Base-by-base conservation (phyloP, 2,113 vertebrate species). In the Nasalis larvatus region DNA sequence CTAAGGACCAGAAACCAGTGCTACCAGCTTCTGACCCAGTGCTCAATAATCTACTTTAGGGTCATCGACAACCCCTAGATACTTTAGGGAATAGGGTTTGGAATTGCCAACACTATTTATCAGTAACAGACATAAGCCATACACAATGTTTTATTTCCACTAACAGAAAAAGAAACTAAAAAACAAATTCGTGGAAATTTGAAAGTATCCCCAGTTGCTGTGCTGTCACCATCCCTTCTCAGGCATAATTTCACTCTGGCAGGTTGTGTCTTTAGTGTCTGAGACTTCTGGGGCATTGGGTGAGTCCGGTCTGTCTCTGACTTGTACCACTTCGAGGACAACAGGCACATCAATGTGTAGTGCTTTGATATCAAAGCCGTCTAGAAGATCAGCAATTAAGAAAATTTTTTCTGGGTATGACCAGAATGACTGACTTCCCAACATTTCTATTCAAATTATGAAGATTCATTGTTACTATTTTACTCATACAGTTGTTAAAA, bases 141-240 rank as follows among this genome's bases (percentile, higher is more conserved):
- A 40, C 30, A 84, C 17, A 2, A 87, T 47, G 25, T 97, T 96
- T 97, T 76, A 98, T 97, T 97, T 97, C 76, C 83, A 96, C 97
- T 88, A 98, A 35, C 35, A 81, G 74, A 86, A 49, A 86, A 60
- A 0, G 0, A 18, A 60, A 69, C 86, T 0, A 60, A 32, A 95
- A 94, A 32, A 17, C 94, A 37, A 86, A 76, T 95, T 93, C 87
- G 35, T 83, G 82, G 73, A 90, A 84, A 89, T 60, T 92, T 84
- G 92, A 63, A 96, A 80, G 37, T 84, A 4, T 83, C 88, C 80
- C 56, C 78, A 94, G n/a, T 89, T 95, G 40, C 68, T 94, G 68
- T 23, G 35, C 2, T 0, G 0, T 58, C 13, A 5, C 84, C 0
- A 0, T 66, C n/a, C 14, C 0, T 1, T 40, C 37, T 90, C 14